These are phyloP conservation scores for Pachyramphus minor DNA, from an alignment of 2,113 vertebrate genomes.

Conservation along the genomic window DNA sequence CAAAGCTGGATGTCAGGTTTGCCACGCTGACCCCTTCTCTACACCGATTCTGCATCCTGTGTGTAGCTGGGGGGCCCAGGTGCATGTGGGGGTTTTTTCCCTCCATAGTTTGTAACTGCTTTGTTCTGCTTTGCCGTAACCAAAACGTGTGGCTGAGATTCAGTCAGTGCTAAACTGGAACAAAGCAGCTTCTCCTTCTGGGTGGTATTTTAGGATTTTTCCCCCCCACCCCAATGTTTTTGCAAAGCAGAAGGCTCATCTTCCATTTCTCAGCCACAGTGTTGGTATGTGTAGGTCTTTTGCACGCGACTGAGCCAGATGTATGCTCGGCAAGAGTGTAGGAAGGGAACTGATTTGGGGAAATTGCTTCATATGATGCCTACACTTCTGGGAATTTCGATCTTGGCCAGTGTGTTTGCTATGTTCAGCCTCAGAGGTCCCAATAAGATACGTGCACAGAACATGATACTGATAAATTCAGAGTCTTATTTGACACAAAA, in stretches of 20 bases:
- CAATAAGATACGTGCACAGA: background rate
- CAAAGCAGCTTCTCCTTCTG: background rate
- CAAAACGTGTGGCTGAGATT: background rate
- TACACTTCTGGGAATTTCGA: accelerated
- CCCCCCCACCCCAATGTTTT: background rate
- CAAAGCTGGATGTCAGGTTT: background rate
- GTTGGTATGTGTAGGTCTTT: background rate
- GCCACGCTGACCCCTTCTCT: accelerated
- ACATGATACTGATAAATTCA: background rate
- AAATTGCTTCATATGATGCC: background rate
- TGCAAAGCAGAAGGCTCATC: background rate
- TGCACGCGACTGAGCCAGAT: background rate
- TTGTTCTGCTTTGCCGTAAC: background rate
- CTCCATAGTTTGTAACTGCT: accelerated
- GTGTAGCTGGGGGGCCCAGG: accelerated
- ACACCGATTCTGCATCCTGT: background rate
- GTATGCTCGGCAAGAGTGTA: background rate
- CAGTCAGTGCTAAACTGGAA: background rate
- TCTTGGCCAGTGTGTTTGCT: background rate
- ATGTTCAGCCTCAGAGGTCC: background rate
- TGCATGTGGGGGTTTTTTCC: background rate
- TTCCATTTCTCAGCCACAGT: background rate
- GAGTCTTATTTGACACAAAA: background rate
- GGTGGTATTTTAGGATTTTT: background rate
- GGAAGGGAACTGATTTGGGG: background rate